Conservation (phyloP, 2,113 vertebrate genomes). For the Aythya baeri region DNA sequence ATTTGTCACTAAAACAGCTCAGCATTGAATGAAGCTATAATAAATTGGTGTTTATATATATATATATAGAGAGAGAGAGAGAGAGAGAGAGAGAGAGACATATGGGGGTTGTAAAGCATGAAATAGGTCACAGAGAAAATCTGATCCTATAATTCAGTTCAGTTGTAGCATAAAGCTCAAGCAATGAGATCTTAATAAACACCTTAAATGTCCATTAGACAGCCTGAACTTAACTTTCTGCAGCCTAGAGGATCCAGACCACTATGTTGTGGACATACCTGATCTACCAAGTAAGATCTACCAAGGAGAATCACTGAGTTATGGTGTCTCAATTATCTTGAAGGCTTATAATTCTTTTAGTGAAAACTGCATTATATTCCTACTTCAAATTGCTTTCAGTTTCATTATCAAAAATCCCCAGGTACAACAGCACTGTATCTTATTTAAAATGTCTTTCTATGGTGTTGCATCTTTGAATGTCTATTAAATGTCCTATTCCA, state of each 20-base stretch:
- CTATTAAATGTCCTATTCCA: neutral
- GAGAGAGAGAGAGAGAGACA: neutral
- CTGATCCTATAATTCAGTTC: conserved; percentile 47
- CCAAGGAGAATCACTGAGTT: neutral
- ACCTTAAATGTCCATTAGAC: neutral
- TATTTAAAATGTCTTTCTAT: neutral
- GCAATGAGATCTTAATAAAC: conserved; percentile 2
- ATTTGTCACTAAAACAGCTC: conserved; percentile 31
- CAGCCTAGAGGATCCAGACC: neutral
- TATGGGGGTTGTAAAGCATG: neutral
- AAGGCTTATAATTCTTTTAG: neutral
- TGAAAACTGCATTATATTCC: neutral
- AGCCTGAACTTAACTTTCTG: neutral
- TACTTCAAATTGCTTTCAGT: neutral
- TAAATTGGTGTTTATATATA: neutral
- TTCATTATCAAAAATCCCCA: neutral
- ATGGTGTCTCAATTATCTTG: neutral
- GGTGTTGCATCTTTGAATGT: neutral
- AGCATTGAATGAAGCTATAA: conserved; percentile 23
- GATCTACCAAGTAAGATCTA: neutral
- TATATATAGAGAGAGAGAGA: too few species aligned
- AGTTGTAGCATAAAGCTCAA: conserved; percentile 2
- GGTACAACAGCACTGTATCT: neutral
- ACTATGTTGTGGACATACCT: neutral
- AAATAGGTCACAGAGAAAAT: neutral